Base-by-base conservation (phyloP, 2,797 vertebrate species). In the Heterohyrax brucei region DNA sequence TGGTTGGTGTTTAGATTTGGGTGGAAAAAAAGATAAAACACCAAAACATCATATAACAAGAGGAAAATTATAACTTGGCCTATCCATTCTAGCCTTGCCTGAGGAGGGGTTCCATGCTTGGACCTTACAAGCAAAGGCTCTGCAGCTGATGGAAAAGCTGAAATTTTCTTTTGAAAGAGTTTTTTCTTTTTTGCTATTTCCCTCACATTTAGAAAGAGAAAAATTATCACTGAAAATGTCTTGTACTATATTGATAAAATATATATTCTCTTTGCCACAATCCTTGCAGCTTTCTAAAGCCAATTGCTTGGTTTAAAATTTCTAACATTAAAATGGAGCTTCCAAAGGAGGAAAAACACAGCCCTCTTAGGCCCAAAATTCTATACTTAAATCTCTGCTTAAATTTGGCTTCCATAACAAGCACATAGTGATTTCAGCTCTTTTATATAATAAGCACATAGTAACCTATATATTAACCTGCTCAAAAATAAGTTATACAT, bases 361-460 rank as follows among this genome's bases (percentile, higher is more conserved):
- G 66, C 14, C 12, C 14, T 3, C 77, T 1, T 22, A 86, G 87
- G 92, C 86, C 24, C 79, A 92, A 95, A 96, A 95, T 64, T 91
- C 87, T 91, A 46, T 72, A 87, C 93, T 97, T 87, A 97, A 96
- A 97, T 93, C 79, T 97, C 75, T 2, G 26, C 30, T 8, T 96
- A 61, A 16, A 3, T 72, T 89, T 97, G 93, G 72, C 80, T 97
- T 95, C 97, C 86, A 95, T 95, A 93, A 95, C 91, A 98, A 98
- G 96, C 94, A 95, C 91, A 89, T 68, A 93, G 64, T 87, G 91
- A 97, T 76, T 80, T 12, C 14, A 96, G 78, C 24, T 97, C 84
- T 61, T 91, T 97, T 95, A 94, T 87, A 96, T 87, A 95, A 96
- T 93, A 98, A 97, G 94, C 89, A 98, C 93, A 92, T 80, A 94